Base-by-base conservation (phyloP, 2,797 vertebrate species). In the Furcifer pardalis region DNA sequence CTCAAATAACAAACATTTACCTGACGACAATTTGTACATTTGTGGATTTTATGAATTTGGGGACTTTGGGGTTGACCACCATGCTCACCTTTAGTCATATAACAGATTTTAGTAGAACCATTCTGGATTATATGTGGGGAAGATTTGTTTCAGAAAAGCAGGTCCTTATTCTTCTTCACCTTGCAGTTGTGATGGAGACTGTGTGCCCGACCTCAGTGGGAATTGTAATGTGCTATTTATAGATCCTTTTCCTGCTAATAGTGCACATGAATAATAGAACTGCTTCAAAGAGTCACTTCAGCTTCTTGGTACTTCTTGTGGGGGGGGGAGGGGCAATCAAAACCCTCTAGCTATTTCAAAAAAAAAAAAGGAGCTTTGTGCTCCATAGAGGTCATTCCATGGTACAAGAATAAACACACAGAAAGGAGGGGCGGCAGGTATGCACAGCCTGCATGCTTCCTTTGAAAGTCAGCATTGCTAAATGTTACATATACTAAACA, bases 261-360 rank as follows among this genome's bases (percentile, higher is more conserved):
- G 74, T 59, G 72, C 35, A 42, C 84, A 85, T 80, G 78, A 68
- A 81, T 81, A 81, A 85, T 85, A 81, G 78, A 85, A 81, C 35
- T 66, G 59, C 32, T 85, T 60, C 78, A 59, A 44, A 66, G 44
- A 79, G 77, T 74, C 44, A 30, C 62, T 75, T 72, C 23, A 35
- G 40, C 60, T 75, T 75, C 71, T 42, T 66, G 32, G 60, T 52
- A 52, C 65, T 83, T 30, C 63, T n/a, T n/a, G n/a, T n/a, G n/a
- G n/a, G n/a, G n/a, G n/a, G n/a, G n/a, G n/a, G n/a, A n/a, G n/a
- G n/a, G n/a, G n/a, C n/a, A n/a, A n/a, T n/a, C n/a, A n/a, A 13
- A 32, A 23, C 30, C 46, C 46, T 40, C 32, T n/a, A 63, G 32
- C 46, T 68, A 74, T 68, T 69, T 40, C 56, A 74, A 85, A 73